Base-by-base conservation (phyloP, 2,113 vertebrate species). In the Eidolon helvum region DNA sequence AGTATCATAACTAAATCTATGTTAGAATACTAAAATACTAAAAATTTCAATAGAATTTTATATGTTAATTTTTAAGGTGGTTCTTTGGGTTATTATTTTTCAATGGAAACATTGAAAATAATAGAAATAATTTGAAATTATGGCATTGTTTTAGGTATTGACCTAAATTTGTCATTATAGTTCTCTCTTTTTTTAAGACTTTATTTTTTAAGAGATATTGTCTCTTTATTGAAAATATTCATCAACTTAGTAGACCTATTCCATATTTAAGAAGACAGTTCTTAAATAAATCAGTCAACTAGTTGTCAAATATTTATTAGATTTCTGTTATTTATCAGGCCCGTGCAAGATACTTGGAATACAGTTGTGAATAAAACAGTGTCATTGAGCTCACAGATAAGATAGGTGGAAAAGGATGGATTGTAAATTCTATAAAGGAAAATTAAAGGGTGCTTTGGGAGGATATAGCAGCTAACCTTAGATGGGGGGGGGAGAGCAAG, bases 201-300 rank as follows among this genome's bases (percentile, higher is more conserved):
- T 89, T 38, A 61, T 92, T n/a, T 80, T 94, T 85, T n/a, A 78
- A 90, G 72, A 91, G 30, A 79, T 88, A 68, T 87, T 87, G 40
- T 85, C n/a, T 88, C 48, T 94, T 59, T 85, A 72, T 86, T 95
- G 55, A 95, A 97, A 92, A 69, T 59, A 79, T 89, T 53, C 61
- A 61, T 72, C 21, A 87, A 72, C 55, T 77, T 24, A 83, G 14
- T 91, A 91, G 55, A 21, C 80, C 59, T 65, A 4, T 88, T 93
- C 69, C 10, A 45, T 78, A 57, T 40, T 92, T 94, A 94, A 66
- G 45, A 85, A 84, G 63, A 68, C 12, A 94, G 10, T 82, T 79
- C 33, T 88, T 75, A 86, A 90, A 26, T 88, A 53, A 48, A 75
- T 35, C 15, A 85, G 0, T 69, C 22, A 77, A 21, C 19, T 87